Evolutionary conservation across 2,113 vertebrate species (phyloP), one percentile per base, ranked within the genome.

Genomic region (Hippotragus niger): DNA sequence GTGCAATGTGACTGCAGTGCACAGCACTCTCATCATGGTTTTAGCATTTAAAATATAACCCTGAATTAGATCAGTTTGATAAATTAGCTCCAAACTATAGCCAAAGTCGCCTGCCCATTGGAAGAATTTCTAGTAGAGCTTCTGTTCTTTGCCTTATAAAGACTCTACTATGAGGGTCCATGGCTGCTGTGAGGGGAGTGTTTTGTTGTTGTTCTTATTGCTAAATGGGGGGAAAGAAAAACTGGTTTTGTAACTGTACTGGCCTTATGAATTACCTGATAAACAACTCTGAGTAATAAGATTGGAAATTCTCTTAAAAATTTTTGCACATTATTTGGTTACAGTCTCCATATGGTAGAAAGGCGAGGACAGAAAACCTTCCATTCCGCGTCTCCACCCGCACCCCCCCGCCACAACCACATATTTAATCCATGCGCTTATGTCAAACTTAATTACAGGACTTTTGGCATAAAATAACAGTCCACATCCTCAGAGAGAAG

Each of bases 391-490:
- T 62, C 23, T 52, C 71, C 55, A 14, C 58, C 80, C 99, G 98
- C 99, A 76, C 98, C 99, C 98, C 98, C 98, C 98, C 98, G 99
- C 99, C 98, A 98, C 99, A 99, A 99, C 99, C 99, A 99, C 99
- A 99, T 99, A 99, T 99, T 99, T 99, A 99, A 99, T 99, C 99
- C 99, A 99, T 99, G 99, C 99, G 99, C 99, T 99, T 99, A 99
- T 99, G 99, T 99, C 99, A 99, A 99, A 99, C 99, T 99, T 99
- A 99, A 99, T 99, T 99, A 99, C 98, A 99, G 99, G 99, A 99
- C 99, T 99, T 99, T 99, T 98, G 98, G 98, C 98, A 99, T 99
- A 99, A 99, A 99, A 99, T 99, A 99, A 99, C 99, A 99, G 99
- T 98, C 98, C 98, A 97, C 98, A 99, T 99, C 99, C 99, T 99